Base-by-base conservation (phyloP, 2,888 invertebrate species). In the Erebia aethiops region DNA sequence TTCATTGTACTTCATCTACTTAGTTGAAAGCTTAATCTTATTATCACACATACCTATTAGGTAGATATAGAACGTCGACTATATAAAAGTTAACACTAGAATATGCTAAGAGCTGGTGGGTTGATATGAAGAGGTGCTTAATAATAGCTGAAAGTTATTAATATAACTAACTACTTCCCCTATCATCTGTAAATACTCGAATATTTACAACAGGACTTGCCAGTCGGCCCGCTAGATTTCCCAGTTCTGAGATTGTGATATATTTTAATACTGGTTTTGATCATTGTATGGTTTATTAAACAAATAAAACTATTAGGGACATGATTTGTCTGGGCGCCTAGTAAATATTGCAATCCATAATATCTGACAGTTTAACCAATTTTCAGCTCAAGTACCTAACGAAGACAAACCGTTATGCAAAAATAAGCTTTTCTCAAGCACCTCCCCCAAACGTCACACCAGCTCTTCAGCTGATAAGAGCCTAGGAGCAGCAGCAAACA, bases 11-110 rank as follows among this genome's bases (percentile, higher is more conserved):
- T 90, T 85, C 82, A 87, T 85, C 90, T 92, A n/a, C n/a, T n/a
- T n/a, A 92, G 85, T 88, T 89, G 88, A 89, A 91, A 93, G 93
- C 92, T 92, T 93, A 92, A 83, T 81, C 79, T 88, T 92, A 92
- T 92, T 93, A 93, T 93, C 93, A 93, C 93, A 93, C 93, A 87
- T 85, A 88, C 86, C 88, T 89, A 89, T 82, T 86, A 87, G 82
- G 87, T 91, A 91, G 84, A 89, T 86, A 85, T 84, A 79, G 82
- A 86, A 89, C 87, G 82, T 87, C 80, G 86, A 89, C 82, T 88
- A 87, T 90, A 90, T 83, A 91, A 92, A 91, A 88, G 84, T 89
- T 91, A 87, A 80, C 79, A 79, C 84, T 85, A 82, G 72, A 78
- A 76, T 84, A 85, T 80, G 80, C 83, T 83, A 84, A 77, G 77